phyloP scores from a whole-genome alignment of 2,888 invertebrate genomes.

The Cephus pygmeus region DNA sequence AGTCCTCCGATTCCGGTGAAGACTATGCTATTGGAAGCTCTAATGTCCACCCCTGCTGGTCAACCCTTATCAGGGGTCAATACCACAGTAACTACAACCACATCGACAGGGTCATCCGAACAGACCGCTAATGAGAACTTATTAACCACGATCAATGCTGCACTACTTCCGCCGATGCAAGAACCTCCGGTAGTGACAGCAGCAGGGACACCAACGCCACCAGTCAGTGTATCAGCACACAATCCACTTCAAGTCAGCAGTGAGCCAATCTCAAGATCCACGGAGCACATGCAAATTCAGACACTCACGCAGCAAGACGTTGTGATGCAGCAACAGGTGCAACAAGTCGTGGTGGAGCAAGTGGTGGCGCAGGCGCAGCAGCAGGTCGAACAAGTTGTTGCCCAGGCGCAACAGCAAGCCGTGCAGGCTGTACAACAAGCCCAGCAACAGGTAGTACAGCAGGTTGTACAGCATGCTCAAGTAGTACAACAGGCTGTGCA shows the following conservation, averaged over 20 bases:
- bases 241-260: constrained; percentile 47
- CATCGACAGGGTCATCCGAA: constrained; percentile 33
- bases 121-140: constrained; percentile 46
- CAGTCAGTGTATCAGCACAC: constrained; percentile 46
- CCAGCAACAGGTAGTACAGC: constrained; percentile 61
- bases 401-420: constrained; percentile 62
- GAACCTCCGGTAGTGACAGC: constrained; percentile 49
- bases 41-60: constrained; percentile 42
- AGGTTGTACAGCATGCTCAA: constrained; percentile 62
- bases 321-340: constrained; percentile 58
- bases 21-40: constrained; percentile 79
- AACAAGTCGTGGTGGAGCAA: constrained; percentile 54
- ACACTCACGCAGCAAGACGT: constrained; percentile 53
- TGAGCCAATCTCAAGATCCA: constrained; percentile 35
- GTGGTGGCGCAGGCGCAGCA: constrained; percentile 63
- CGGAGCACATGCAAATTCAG: constrained; percentile 53
- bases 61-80: constrained; percentile 25
- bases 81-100: constrained; percentile 26
- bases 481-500: constrained; percentile 63
- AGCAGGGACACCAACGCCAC: constrained; percentile 38
- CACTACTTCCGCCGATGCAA: constrained; percentile 55
- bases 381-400: constrained; percentile 63
- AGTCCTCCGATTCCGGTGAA: constrained; percentile 76
- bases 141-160: constrained; percentile 58
- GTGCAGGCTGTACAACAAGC: constrained; percentile 62